These are phyloP conservation scores for Chrysomallon squamiferum DNA, from an alignment of 1,140 invertebrate species.

Conservation along the genomic window DNA sequence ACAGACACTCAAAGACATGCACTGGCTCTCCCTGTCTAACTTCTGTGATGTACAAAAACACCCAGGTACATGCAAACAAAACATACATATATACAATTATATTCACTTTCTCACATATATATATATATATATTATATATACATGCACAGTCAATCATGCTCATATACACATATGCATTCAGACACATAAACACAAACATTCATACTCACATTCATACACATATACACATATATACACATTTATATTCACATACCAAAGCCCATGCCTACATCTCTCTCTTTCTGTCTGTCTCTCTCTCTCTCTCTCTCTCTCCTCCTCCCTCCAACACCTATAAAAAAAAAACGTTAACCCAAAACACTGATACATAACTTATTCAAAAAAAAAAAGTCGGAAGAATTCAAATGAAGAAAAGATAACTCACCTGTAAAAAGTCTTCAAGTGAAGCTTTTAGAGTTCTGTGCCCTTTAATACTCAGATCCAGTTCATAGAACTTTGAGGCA, in stretches of 20 bases:
- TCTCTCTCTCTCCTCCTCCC: too few relatives aligned
- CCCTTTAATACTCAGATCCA: slow-evolving; percentile 72
- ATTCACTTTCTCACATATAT: background rate
- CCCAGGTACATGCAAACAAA: too few relatives aligned
- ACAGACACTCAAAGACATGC: too few relatives aligned
- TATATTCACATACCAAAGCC: too few relatives aligned
- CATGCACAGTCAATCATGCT: background rate
- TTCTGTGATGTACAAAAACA: too few relatives aligned
- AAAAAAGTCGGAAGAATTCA: background rate
- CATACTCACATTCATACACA: too few relatives aligned
- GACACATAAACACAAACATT: background rate
- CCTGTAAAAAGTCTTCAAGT: slow-evolving; percentile 71
- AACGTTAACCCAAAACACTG: background rate
- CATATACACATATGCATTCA: background rate
- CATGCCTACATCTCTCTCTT: too few relatives aligned
- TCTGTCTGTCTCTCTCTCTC: too few relatives aligned
- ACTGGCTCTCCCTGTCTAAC: too few relatives aligned
- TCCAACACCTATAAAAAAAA: background rate
- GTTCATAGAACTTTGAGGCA: slow-evolving; percentile 73
- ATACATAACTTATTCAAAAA: background rate
- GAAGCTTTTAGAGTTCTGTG: slow-evolving; percentile 69
- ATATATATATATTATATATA: background rate
- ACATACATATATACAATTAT: too few relatives aligned
- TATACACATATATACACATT: too few relatives aligned
- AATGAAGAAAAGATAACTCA: slow-evolving; percentile 14